These are phyloP conservation scores for Bicyclus anynana DNA, from an alignment of 1,140 invertebrate genomes.

Conservation along the genomic window DNA sequence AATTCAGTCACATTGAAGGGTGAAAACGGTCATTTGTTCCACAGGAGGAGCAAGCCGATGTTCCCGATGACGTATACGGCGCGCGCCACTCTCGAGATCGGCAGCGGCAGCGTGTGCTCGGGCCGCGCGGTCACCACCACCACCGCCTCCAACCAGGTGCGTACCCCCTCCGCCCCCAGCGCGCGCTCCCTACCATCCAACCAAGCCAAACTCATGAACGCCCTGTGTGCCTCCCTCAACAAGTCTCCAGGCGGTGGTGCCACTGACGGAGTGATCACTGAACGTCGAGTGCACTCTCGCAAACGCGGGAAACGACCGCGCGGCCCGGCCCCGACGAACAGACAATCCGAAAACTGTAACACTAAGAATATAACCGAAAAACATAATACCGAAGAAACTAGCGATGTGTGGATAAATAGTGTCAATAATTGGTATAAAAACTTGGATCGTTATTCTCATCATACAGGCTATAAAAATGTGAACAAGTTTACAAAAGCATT, in stretches of 20 bases:
- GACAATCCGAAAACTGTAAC: not conserved
- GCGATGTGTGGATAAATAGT: constrained; percentile 19
- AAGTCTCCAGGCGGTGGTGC: not conserved
- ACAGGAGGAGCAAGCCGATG: constrained; percentile 62
- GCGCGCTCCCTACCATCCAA: not conserved
- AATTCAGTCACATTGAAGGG: too few relatives aligned
- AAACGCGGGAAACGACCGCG: constrained; percentile 21
- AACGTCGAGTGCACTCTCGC: not conserved
- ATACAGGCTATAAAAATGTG: not conserved
- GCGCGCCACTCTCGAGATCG: constrained; percentile 77
- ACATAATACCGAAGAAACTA: not conserved
- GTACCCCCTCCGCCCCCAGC: constrained; percentile 35
- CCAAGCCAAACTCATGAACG: constrained; percentile 31
- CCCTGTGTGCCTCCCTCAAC: constrained; percentile 8
- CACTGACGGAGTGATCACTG: not conserved
- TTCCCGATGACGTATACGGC: constrained; percentile 78
- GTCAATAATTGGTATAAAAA: constrained; percentile 49
- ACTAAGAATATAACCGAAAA: not conserved
- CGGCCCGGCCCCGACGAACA: constrained; percentile 13
- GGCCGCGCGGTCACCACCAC: constrained; percentile 73
- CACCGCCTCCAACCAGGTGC: constrained; percentile 72
- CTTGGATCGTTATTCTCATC: constrained; percentile 14
- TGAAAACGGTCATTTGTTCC: constrained; percentile 28
- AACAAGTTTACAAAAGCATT: not conserved
- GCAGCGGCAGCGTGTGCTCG: constrained; percentile 65